A percentile compares a stretch with the other conserved stretches of the same genome.
Evolutionary conservation across 2,888 invertebrate genomes (phyloP).

Genomic region (Plagodis dolabraria): DNA sequence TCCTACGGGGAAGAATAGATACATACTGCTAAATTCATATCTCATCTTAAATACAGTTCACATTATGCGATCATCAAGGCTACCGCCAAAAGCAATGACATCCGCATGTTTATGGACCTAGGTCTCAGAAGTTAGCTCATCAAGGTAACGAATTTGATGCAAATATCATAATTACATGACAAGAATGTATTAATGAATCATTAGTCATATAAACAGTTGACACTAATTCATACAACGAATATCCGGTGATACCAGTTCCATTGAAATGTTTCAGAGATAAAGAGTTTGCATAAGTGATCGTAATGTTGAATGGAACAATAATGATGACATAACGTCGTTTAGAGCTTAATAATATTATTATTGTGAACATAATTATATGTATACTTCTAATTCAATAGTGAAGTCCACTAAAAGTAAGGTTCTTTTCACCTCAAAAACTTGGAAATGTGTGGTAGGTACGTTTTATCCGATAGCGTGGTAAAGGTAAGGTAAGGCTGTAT

Average conservation of each 20-base stretch:
- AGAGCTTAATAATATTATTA: too few relatives aligned
- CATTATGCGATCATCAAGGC: slow-evolving; percentile 25
- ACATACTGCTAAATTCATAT: too few relatives aligned
- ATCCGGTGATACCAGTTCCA: slow-evolving; percentile 13
- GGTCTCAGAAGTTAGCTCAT: slow-evolving; percentile 31
- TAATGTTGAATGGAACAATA: background rate
- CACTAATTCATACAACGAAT: slow-evolving; percentile 13
- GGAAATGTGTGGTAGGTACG: too few relatives aligned
- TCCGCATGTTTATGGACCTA: slow-evolving; percentile 37
- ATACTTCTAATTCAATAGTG: too few relatives aligned
- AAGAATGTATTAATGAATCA: slow-evolving; percentile 20
- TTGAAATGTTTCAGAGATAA: slow-evolving; percentile 8
- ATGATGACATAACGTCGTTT: too few relatives aligned
- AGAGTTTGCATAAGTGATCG: background rate
- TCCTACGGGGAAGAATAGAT: too few relatives aligned
- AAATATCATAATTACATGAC: slow-evolving; percentile 16
- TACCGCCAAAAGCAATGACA: slow-evolving; percentile 33
- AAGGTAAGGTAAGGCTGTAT: too few relatives aligned
- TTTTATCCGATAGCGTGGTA: too few relatives aligned
- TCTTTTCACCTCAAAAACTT: too few relatives aligned
- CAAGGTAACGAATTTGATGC: slow-evolving; percentile 34
- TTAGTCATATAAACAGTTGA: slow-evolving; percentile 10
- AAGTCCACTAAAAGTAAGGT: too few relatives aligned
- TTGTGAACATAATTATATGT: too few relatives aligned
- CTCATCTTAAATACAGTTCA: background rate